These are phyloP conservation scores for Dicrostonyx torquatus DNA, from an alignment of 2,797 vertebrate genomes.

Conservation along the genomic window DNA sequence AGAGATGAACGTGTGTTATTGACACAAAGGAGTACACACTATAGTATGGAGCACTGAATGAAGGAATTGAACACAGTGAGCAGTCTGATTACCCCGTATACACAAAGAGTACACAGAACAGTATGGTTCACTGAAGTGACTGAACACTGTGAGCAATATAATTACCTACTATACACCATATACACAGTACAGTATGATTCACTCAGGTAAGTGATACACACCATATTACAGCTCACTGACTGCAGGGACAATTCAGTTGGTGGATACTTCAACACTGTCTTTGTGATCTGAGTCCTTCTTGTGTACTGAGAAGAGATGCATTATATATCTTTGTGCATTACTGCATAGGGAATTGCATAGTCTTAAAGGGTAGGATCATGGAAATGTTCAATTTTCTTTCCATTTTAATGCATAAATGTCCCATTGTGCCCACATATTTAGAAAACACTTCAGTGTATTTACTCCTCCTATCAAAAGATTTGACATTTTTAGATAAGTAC, in stretches of 20 bases:
- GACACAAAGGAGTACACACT: background rate
- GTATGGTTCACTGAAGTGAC: background rate
- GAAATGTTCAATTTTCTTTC: background rate
- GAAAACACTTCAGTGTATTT: background rate
- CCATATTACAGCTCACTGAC: background rate
- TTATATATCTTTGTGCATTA: background rate
- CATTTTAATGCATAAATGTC: background rate
- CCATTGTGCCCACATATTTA: background rate
- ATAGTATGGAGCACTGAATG: background rate
- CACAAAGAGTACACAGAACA: background rate
- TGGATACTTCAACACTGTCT: background rate
- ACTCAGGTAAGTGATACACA: background rate
- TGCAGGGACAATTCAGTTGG: background rate
- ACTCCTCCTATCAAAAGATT: background rate
- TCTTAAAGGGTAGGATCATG: background rate
- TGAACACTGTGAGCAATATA: background rate
- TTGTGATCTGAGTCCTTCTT: background rate
- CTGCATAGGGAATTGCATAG: rapidly evolving
- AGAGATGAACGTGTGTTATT: background rate
- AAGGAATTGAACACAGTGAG: background rate
- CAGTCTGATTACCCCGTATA: too few relatives aligned
- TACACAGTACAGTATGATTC: background rate
- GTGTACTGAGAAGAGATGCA: background rate
- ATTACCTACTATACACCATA: too few relatives aligned
- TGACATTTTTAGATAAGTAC: background rate